These are phyloP conservation scores for Cygnus atratus DNA, from an alignment of 2,113 vertebrate species.

Conservation along the genomic window DNA sequence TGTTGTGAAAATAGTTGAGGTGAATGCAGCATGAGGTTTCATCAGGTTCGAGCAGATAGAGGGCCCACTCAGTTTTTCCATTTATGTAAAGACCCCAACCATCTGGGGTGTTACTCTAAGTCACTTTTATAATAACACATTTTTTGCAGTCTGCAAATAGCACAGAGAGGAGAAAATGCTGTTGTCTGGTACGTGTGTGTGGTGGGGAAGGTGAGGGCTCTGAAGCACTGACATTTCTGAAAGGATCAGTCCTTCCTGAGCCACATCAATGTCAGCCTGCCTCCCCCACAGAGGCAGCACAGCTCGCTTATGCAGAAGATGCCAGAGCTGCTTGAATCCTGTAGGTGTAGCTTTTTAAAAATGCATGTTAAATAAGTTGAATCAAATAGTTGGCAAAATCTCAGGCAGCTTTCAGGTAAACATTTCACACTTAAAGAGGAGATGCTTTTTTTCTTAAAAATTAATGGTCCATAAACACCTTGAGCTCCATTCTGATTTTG, in stretches of 20 bases:
- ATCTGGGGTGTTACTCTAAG: neutral
- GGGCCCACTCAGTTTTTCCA: neutral
- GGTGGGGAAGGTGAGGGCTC: neutral
- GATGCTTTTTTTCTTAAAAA: neutral
- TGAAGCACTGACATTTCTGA: neutral
- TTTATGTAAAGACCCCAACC: neutral
- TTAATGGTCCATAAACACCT: neutral
- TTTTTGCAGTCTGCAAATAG: neutral
- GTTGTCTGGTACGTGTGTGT: neutral
- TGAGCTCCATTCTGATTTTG: neutral
- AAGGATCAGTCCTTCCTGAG: neutral
- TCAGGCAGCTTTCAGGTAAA: slow-evolving; percentile 13
- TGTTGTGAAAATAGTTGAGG: slow-evolving; percentile 11
- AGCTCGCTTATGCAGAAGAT: neutral
- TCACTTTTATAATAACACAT: neutral
- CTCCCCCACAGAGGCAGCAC: neutral
- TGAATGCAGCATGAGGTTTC: neutral
- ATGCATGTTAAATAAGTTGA: neutral
- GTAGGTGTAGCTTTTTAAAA: neutral
- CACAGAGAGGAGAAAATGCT: neutral
- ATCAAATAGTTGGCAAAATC: neutral
- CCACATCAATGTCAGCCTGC: neutral
- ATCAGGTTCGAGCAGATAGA: neutral
- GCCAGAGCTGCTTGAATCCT: neutral
- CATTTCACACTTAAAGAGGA: neutral